These are phyloP conservation scores for Hymenopus coronatus DNA, from an alignment of 2,888 invertebrate genomes.

Conservation along the genomic window DNA sequence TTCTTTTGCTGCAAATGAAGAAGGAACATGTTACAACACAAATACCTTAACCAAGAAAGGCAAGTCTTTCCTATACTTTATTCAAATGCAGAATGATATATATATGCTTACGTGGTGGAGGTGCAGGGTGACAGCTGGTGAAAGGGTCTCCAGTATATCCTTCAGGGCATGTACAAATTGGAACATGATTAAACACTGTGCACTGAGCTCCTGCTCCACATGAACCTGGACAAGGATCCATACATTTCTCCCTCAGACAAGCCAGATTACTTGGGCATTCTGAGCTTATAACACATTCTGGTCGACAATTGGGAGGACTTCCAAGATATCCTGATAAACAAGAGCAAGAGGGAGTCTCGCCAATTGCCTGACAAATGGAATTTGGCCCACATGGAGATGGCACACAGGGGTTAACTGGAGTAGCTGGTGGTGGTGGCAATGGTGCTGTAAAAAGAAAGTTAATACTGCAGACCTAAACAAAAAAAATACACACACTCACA, in stretches of 20 bases:
- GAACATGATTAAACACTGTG: slow-evolving; percentile 42
- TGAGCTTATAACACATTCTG: slow-evolving; percentile 55
- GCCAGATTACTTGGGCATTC: slow-evolving; percentile 52
- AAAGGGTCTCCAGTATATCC: slow-evolving; percentile 51
- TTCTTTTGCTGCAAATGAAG: slow-evolving; percentile 31
- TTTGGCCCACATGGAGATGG: slow-evolving; percentile 51
- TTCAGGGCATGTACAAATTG: slow-evolving; percentile 51
- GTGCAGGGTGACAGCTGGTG: slow-evolving; percentile 40
- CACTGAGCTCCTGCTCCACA: slow-evolving; percentile 48
- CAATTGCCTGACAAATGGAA: slow-evolving; percentile 40
- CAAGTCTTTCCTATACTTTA: not conserved
- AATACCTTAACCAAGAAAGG: not conserved
- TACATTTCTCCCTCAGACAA: slow-evolving; percentile 49
- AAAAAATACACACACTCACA: no score
- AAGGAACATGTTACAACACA: not conserved
- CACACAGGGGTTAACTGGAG: slow-evolving; percentile 47
- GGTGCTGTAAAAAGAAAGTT: not conserved
- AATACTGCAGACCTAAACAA: not conserved
- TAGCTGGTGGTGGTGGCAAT: slow-evolving; percentile 34
- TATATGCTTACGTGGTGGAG: slow-evolving; percentile 51
- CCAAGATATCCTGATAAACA: slow-evolving; percentile 46
- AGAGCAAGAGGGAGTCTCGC: slow-evolving; percentile 40
- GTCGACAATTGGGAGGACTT: slow-evolving; percentile 49
- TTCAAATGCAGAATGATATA: not conserved
- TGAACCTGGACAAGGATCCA: slow-evolving; percentile 51